phyloP scores from a whole-genome alignment of 2,113 vertebrate species.

The Hypomesus transpacificus region DNA sequence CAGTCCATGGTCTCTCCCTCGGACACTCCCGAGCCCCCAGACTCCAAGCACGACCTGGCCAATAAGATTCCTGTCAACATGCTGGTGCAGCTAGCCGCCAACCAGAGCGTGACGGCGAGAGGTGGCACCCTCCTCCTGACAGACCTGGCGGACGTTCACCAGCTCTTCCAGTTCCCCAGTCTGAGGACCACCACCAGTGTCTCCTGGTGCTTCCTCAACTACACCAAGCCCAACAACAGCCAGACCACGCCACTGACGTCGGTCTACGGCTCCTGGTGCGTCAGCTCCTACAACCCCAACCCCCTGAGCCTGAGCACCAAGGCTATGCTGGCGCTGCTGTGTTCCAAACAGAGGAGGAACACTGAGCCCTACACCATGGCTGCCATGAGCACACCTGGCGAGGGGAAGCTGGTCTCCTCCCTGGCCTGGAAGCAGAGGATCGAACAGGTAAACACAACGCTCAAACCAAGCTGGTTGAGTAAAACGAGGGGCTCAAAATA shows the following conservation, averaged over 20 bases:
- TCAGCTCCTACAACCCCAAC: conserved; percentile 95
- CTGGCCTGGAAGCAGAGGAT: conserved; percentile 89
- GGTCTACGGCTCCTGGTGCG: conserved; percentile 92
- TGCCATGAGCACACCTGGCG: conserved; percentile 82
- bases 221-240: conserved; percentile 87
- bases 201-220: conserved; percentile 98
- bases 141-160: conserved; percentile 82
- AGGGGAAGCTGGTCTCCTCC: conserved; percentile 96
- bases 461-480: neutral
- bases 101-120: conserved; percentile 65
- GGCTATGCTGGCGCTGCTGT: conserved; percentile 87
- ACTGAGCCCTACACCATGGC: conserved; percentile 84
- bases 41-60: conserved; percentile 59
- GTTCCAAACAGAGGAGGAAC: conserved; percentile 88
- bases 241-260: conserved; percentile 80
- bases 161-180: conserved; percentile 90
- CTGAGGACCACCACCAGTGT: conserved; percentile 89
- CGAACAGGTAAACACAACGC: conserved; percentile 81
- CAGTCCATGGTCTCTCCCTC: conserved; percentile 74
- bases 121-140: conserved; percentile 78
- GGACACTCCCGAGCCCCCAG: conserved; percentile 70
- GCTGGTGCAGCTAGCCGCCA: conserved; percentile 79
- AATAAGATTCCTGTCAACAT: conserved; percentile 78
- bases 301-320: conserved; percentile 93
- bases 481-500: no score